Base-by-base conservation (phyloP, 2,888 invertebrate species). In the Maniola hyperantus region DNA sequence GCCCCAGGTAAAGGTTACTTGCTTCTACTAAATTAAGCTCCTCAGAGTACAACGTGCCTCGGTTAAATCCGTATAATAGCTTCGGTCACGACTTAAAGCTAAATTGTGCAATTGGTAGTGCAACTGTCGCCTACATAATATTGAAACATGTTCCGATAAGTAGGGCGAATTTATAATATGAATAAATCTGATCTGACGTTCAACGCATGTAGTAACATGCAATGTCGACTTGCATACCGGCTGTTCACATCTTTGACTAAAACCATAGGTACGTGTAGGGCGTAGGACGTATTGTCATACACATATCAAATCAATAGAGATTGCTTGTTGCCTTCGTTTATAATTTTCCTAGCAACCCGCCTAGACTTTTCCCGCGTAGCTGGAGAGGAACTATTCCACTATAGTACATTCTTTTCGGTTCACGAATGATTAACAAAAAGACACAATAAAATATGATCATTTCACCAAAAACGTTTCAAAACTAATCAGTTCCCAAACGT, bases 131-230 rank as follows among this genome's bases (percentile, higher is more conserved):
- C 62, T 51, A 53, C 15, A 64, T 72, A 64, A 64, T 72, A 64
- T 69, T 67, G 73, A 68, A 73, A 73, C 68, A 67, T 67, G 72
- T 72, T 68, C 71, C 67, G 59, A 65, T 72, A 77, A 74, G 73
- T 76, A 74, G 77, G 73, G 58, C 74, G 72, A 71, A 59, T 67
- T 68, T 62, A 72, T 65, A 60, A 69, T 66, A 68, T 57, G 57
- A 57, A 57, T 61, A 64, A 60, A 51, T 36, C 48, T 6, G 48
- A 34, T 60, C 46, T 11, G 48, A 48, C 18, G 60, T 34, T 18
- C 34, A 18, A 48, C 11, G 48, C 18, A 34, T 60, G 39, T 36
- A 33, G 11, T 13, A 39, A 55, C n/a, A 39, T 36, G 6, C 34
- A 34, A 36, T 62, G 51, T 51, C 18, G 18, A 42, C 65, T 20